Evolutionary conservation across 2,797 vertebrate species (phyloP).

Genomic region (Otolemur crassicaudatus): DNA sequence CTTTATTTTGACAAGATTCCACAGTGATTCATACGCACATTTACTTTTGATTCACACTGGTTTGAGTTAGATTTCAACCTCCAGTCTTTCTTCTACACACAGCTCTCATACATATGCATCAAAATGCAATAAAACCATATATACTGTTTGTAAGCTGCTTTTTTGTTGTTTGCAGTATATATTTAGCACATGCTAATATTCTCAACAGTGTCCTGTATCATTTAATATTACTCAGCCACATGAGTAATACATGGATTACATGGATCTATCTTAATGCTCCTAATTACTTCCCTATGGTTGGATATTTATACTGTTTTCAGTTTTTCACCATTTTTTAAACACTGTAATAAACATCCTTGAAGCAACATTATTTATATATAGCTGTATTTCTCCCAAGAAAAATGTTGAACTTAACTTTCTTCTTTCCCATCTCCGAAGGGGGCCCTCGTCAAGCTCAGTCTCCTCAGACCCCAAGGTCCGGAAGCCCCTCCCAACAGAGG

Average conservation of each 20-base stretch:
- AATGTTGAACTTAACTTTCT: neutral
- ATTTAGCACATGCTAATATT: neutral
- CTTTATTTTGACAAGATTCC: neutral
- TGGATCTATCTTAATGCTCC: neutral
- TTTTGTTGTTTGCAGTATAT: neutral
- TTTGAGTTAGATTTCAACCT: neutral
- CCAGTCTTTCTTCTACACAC: neutral
- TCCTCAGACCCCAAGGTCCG: constrained; percentile 84
- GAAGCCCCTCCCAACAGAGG: constrained; percentile 86
- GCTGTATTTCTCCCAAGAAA: neutral
- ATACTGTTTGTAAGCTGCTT: neutral
- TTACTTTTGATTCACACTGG: neutral
- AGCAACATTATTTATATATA: neutral
- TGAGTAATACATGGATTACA: too few relatives aligned
- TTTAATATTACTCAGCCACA: neutral
- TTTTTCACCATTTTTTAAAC: neutral
- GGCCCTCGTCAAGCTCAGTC: constrained; percentile 92
- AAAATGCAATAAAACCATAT: neutral
- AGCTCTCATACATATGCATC: neutral
- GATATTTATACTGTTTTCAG: neutral
- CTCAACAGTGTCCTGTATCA: neutral
- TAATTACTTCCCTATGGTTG: neutral
- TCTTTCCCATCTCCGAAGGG: constrained; percentile 84
- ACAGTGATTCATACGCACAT: neutral
- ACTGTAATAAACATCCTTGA: neutral